These are phyloP conservation scores for Macrobrachium nipponense DNA, from an alignment of 1,140 invertebrate species.

Conservation along the genomic window DNA sequence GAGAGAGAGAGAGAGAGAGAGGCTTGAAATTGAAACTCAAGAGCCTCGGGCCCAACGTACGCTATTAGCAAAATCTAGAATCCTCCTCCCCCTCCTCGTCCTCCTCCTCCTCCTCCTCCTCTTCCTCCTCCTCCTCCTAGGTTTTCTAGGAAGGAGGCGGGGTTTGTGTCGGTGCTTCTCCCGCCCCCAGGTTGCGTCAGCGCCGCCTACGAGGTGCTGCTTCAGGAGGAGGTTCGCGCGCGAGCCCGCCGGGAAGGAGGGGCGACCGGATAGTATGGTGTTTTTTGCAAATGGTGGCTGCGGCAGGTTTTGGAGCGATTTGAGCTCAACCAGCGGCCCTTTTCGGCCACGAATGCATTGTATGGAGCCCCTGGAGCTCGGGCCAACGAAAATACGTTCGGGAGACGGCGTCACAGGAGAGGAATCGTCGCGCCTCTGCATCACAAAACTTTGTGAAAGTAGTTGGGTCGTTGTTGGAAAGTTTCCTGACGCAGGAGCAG, in stretches of 20 bases:
- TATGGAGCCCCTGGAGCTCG: neutral
- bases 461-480: constrained; percentile 58
- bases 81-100: neutral
- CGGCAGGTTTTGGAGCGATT: constrained; percentile 5
- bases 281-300: constrained; percentile 61
- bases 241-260: constrained; percentile 31
- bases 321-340: constrained; percentile 18
- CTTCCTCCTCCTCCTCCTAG: constrained; percentile 28
- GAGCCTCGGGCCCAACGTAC: constrained; percentile 33
- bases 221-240: constrained; percentile 30
- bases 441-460: constrained; percentile 59
- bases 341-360: neutral
- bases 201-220: constrained; percentile 41
- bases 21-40: constrained; percentile 39
- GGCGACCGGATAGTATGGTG: constrained; percentile 44
- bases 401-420: constrained; percentile 12
- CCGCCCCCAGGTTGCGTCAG: constrained; percentile 48
- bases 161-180: neutral
- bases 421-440: constrained; percentile 55
- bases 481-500: constrained; percentile 55
- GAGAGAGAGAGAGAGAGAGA: too few species aligned
- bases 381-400: constrained; percentile 40
- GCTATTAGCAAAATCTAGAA: constrained; percentile 51
- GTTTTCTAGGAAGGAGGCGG: constrained; percentile 37
- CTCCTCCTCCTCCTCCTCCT: neutral